phyloP scores from a whole-genome alignment of 2,113 vertebrate species.

The Pedetes capensis region DNA sequence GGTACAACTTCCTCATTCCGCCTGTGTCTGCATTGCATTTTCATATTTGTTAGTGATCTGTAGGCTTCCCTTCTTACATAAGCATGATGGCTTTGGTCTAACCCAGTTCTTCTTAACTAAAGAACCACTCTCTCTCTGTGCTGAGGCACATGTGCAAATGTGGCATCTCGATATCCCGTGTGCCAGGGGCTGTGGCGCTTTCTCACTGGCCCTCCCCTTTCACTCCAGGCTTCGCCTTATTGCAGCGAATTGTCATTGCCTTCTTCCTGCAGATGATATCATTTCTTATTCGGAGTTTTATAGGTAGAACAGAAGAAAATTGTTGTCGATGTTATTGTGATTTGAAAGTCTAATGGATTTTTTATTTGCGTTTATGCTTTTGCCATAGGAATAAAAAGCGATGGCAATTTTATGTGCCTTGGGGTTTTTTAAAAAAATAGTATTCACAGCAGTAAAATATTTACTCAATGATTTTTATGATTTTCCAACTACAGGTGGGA shows the following conservation, averaged over 20 bases:
- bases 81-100: neutral
- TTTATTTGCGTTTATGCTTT: slow-evolving; percentile 36
- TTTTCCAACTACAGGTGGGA: slow-evolving; percentile 2
- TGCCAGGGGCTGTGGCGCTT: neutral
- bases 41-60: neutral
- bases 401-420: neutral
- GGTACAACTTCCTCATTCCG: neutral
- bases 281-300: neutral
- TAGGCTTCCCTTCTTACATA: neutral
- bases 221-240: neutral
- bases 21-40: neutral
- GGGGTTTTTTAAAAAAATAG: neutral
- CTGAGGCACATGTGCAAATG: neutral
- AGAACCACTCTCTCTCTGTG: neutral
- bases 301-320: neutral
- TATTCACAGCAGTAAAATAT: slow-evolving; percentile 48
- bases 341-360: slow-evolving; percentile 10
- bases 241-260: neutral
- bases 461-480: neutral
- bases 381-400: neutral
- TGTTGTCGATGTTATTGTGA: neutral
- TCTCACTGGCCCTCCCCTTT: neutral
- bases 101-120: neutral
- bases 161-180: neutral
- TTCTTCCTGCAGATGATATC: neutral